phyloP scores from a whole-genome alignment of 2,113 vertebrate genomes.

The Carettochelys insculpta region DNA sequence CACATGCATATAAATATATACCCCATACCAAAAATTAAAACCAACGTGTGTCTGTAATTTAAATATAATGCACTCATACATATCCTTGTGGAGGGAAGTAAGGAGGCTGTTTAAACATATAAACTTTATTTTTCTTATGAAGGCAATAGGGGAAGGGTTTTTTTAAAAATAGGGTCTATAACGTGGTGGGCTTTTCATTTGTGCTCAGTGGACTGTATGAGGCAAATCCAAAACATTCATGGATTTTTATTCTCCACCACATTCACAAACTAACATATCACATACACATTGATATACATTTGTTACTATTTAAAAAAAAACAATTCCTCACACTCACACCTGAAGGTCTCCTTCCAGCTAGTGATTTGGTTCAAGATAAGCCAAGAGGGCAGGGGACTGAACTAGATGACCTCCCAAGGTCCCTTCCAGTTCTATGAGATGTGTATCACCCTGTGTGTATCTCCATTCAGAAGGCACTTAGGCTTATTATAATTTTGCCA shows the following conservation, averaged over 20 bases:
- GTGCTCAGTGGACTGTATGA: constrained; percentile 6
- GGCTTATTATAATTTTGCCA: neutral
- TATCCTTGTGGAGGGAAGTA: neutral
- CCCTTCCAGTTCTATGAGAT: too few relatives aligned
- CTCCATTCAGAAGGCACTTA: neutral
- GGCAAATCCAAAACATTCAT: neutral
- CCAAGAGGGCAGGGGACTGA: too few relatives aligned
- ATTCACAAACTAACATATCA: neutral
- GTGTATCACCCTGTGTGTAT: too few relatives aligned
- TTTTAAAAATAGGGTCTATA: neutral
- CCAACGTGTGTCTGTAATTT: constrained; percentile 37
- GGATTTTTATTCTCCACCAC: neutral
- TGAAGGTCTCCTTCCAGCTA: neutral
- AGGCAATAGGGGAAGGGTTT: constrained; percentile 19
- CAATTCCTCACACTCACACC: neutral
- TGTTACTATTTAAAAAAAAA: neutral
- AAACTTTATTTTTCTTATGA: constrained; percentile 39
- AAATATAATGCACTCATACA: constrained; percentile 11
- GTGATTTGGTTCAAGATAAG: neutral
- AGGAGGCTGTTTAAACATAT: constrained; percentile 2
- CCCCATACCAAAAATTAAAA: constrained; percentile 9
- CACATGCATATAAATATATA: constrained; percentile 45
- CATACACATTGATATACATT: neutral
- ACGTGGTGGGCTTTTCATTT: constrained; percentile 3
- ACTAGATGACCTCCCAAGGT: too few relatives aligned